Conservation (phyloP, 2,888 invertebrate genomes). For the Polydrusus tereticollis region DNA sequence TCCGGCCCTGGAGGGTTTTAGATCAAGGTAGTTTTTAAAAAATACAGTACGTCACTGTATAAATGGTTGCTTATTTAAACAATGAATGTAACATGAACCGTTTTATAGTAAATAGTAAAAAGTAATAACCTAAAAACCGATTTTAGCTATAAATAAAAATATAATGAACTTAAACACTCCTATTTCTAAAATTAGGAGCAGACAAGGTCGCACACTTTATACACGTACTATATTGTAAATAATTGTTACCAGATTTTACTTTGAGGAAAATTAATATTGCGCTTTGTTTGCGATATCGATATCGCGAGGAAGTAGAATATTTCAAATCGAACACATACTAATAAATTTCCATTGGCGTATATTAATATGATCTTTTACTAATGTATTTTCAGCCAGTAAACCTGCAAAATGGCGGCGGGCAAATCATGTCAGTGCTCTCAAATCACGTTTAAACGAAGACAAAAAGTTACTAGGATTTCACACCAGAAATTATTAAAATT, state of each 20-base stretch:
- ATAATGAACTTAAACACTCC: constrained; percentile 24
- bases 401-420: no score
- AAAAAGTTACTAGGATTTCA: no score
- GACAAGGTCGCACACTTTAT: constrained; percentile 34
- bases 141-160: constrained; percentile 26
- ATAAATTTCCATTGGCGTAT: not conserved
- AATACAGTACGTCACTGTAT: no score
- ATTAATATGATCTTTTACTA: no score
- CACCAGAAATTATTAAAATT: no score
- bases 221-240: not conserved
- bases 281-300: not conserved
- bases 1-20: no score
- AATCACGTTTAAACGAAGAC: no score
- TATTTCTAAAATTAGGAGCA: constrained; percentile 37
- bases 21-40: no score
- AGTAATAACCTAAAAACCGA: constrained; percentile 6
- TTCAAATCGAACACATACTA: not conserved
- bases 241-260: constrained; percentile 10
- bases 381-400: no score
- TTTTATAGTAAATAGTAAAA: constrained; percentile 8
- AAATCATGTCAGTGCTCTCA: no score
- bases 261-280: constrained; percentile 2
- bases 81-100: not conserved
- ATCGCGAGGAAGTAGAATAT: not conserved
- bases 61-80: no score